Conservation (phyloP, 2,113 vertebrate species). For the Actenoides hombroni region DNA sequence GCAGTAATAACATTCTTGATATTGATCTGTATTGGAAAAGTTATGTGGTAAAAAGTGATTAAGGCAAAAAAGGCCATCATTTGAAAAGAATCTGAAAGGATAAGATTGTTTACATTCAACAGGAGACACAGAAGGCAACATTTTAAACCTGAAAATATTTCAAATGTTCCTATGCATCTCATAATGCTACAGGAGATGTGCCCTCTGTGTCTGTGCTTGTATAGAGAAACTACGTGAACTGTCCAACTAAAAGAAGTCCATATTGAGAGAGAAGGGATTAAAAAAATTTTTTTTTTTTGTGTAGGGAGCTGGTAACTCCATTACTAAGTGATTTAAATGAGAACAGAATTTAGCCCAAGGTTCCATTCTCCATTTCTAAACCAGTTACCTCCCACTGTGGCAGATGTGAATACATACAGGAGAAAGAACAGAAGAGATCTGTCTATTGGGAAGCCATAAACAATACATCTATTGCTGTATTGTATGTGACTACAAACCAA, state of each 20-base stretch:
- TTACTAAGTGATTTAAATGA: not conserved
- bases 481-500: not conserved
- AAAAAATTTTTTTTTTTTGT: not conserved
- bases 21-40: not conserved
- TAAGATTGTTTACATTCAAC: not conserved
- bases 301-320: not conserved
- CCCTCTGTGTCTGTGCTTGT: not conserved
- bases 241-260: not conserved
- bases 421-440: not conserved
- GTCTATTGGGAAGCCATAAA: slow-evolving; percentile 14
- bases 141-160: not conserved
- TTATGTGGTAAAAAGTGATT: not conserved
- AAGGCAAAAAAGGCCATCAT: not conserved
- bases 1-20: not conserved
- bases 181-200: not conserved
- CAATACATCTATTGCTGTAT: not conserved
- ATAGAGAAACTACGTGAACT: not conserved
- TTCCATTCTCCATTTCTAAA: slow-evolving; percentile 15
- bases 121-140: not conserved
- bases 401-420: slow-evolving; percentile 19
- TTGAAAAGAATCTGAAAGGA: not conserved
- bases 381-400: not conserved
- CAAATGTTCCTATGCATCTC: not conserved
- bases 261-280: not conserved
- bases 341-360: not conserved